A percentile compares a stretch with the other conserved stretches of the same genome.
These are phyloP conservation scores for Malacosoma neustria DNA, from an alignment of 2,888 invertebrate genomes.

Conservation along the genomic window DNA sequence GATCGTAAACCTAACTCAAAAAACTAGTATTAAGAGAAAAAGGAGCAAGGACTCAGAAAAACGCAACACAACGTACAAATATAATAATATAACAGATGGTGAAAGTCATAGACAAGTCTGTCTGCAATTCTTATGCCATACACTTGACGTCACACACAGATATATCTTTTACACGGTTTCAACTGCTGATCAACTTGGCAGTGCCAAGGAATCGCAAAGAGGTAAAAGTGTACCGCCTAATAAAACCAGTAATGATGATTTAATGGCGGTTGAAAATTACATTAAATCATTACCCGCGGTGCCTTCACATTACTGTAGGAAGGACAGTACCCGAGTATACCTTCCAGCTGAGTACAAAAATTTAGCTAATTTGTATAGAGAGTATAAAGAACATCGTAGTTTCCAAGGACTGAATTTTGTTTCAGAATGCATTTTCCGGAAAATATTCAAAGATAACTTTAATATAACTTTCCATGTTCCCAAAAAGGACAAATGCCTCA, in stretches of 20 bases:
- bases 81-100: constrained; percentile 12
- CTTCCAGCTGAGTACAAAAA: too few species aligned
- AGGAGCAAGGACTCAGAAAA: constrained; percentile 4
- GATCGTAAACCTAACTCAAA: constrained; percentile 6
- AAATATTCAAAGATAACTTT: constrained; percentile 2
- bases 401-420: constrained; percentile 4
- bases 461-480: constrained; percentile 4
- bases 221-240: constrained; percentile 13
- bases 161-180: constrained; percentile 8
- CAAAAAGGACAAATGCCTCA: constrained; percentile 4
- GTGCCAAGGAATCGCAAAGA: constrained; percentile 10
- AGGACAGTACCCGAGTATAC: too few species aligned
- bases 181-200: constrained; percentile 3
- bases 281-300: constrained; percentile 1
- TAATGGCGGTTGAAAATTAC: constrained; percentile 1
- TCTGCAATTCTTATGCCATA: constrained; percentile 10
- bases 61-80: constrained; percentile 6
- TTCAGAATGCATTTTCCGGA: constrained; percentile 1
- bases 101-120: constrained; percentile 11
- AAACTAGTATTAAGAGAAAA: constrained; percentile 7
- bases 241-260: constrained; percentile 3
- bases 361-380: too few species aligned
- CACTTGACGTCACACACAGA: constrained; percentile 9
- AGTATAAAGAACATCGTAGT: constrained; percentile 1
- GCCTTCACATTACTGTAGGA: too few species aligned